Conservation (phyloP, 37 sponge, comb jelly and placozoan genomes). For the Hexactinellida sp. region DNA sequence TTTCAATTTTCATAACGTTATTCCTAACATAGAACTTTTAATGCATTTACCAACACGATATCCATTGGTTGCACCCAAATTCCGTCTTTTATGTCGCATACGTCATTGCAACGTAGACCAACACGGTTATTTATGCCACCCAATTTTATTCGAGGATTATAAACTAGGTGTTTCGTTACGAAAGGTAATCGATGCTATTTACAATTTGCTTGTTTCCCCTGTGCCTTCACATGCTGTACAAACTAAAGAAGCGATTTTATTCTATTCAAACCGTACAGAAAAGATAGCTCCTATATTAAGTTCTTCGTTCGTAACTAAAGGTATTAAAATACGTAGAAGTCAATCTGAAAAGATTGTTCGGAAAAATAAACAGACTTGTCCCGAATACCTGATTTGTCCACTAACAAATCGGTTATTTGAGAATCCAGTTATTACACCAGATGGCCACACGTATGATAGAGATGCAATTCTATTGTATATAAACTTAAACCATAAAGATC, state of each 20-base stretch:
- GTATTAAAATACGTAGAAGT: neutral
- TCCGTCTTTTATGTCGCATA: neutral
- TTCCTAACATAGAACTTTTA: neutral
- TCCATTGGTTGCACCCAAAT: neutral
- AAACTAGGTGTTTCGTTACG: neutral
- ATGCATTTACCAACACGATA: neutral
- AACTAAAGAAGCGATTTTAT: neutral
- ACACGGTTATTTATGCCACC: neutral
- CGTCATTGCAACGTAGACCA: neutral
- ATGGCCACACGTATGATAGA: constrained; percentile 21
- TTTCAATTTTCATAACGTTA: neutral
- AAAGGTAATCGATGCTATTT: neutral
- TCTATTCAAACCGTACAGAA: neutral
- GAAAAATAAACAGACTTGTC: neutral
- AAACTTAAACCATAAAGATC: constrained; percentile 9
- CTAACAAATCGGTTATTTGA: constrained; percentile 8
- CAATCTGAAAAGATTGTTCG: neutral
- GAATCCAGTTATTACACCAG: constrained; percentile 20
- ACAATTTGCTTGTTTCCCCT: neutral
- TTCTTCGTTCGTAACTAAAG: neutral
- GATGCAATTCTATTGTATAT: constrained; percentile 18
- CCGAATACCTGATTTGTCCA: constrained; percentile 12
- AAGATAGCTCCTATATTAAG: neutral
- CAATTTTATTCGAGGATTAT: neutral
- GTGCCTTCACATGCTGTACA: neutral